These are phyloP conservation scores for Psettodes erumei DNA, from an alignment of 2,113 vertebrate genomes.

Conservation along the genomic window DNA sequence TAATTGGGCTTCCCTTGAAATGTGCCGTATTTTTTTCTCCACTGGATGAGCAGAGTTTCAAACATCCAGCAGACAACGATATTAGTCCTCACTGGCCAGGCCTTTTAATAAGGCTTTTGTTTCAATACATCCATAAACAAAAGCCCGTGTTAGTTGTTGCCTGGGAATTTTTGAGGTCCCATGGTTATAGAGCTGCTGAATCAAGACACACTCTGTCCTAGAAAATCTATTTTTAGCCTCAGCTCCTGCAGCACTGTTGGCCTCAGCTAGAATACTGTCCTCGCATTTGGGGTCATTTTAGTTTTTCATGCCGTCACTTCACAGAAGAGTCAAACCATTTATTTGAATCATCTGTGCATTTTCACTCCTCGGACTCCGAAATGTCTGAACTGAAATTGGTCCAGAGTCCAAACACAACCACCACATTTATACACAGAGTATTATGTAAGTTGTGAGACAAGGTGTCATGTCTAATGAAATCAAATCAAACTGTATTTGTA, in stretches of 20 bases:
- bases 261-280: constrained; percentile 35
- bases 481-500: too few relatives aligned
- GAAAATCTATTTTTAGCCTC: constrained; percentile 76
- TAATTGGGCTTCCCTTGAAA: background rate
- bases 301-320: constrained; percentile 29
- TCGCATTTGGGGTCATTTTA: constrained; percentile 28
- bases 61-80: constrained; percentile 1
- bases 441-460: background rate
- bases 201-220: constrained; percentile 68
- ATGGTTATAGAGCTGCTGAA: constrained; percentile 64
- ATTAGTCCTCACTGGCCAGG: constrained; percentile 24
- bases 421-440: background rate
- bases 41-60: constrained; percentile 26
- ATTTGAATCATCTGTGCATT: background rate
- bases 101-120: constrained; percentile 28
- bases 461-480: too few relatives aligned
- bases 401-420: background rate
- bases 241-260: constrained; percentile 50
- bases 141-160: constrained; percentile 44
- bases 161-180: constrained; percentile 48
- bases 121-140: constrained; percentile 45
- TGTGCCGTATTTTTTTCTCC: background rate
- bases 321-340: constrained; percentile 20
- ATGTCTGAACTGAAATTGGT: background rate
- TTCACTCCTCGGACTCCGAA: background rate